Conservation (phyloP, 2,797 vertebrate species). For the Pelochelys cantorii region DNA sequence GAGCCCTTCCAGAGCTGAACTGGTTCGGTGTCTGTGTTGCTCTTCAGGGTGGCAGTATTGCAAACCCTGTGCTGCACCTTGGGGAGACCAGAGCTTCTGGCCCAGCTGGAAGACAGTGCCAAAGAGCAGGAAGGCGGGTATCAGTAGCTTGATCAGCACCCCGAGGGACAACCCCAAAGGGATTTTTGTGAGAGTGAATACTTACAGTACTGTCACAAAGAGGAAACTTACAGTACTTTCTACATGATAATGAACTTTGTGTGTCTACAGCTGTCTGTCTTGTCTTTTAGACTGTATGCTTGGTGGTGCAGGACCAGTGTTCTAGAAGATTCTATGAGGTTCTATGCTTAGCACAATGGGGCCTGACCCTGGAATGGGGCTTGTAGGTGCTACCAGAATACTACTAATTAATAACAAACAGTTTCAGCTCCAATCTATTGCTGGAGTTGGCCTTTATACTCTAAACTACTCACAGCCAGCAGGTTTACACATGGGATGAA, state of each 20-base stretch:
- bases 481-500: conserved; percentile 44
- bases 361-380: conserved; percentile 38
- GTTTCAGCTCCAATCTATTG: conserved; percentile 51
- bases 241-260: conserved; percentile 17
- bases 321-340: conserved; percentile 47
- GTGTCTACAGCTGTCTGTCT: conserved; percentile 38
- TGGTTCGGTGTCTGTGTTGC: too few relatives aligned
- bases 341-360: conserved; percentile 37
- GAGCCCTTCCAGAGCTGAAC: too few relatives aligned
- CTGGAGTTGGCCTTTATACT: conserved; percentile 51
- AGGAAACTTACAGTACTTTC: not conserved
- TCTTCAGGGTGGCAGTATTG: too few relatives aligned
- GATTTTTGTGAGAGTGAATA: too few relatives aligned
- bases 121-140: too few relatives aligned
- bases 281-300: conserved; percentile 27
- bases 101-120: too few relatives aligned
- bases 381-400: conserved; percentile 56
- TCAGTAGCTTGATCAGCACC: too few relatives aligned
- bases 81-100: too few relatives aligned
- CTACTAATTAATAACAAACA: conserved; percentile 60
- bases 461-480: conserved; percentile 43
- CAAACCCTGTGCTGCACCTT: too few relatives aligned
- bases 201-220: too few relatives aligned
- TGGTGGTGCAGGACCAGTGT: conserved; percentile 53
- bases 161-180: too few relatives aligned